A percentile compares a stretch with the other conserved stretches of the same genome.
phyloP scores from a whole-genome alignment of 2,797 vertebrate genomes.

The Valencia hispanica region DNA sequence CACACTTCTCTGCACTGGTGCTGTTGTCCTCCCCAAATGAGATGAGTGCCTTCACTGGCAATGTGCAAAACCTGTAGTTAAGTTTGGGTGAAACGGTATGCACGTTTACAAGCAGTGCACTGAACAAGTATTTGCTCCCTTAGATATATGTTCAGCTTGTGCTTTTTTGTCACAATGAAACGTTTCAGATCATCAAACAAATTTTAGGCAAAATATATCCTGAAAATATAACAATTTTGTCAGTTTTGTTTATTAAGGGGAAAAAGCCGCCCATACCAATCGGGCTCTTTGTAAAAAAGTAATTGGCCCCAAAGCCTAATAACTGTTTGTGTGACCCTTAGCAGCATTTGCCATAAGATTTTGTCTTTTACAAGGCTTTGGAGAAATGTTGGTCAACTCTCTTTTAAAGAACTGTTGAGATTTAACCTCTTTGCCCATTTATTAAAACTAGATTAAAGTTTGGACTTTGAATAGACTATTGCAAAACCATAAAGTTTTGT shows the following conservation, averaged over 20 bases:
- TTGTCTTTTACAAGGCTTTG: not conserved
- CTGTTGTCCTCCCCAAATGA: slow-evolving; percentile 41
- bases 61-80: not conserved
- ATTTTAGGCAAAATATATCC: not conserved
- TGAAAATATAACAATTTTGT: not conserved
- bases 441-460: no score
- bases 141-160: not conserved
- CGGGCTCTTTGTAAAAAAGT: not conserved
- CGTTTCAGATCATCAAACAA: not conserved
- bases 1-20: slow-evolving; percentile 50
- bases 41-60: slow-evolving; percentile 24
- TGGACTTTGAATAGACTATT: no score
- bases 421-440: not conserved
- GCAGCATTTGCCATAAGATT: not conserved
- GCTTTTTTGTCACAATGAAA: not conserved
- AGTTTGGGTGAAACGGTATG: not conserved
- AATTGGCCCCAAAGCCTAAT: not conserved
- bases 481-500: no score
- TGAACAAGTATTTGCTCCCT: not conserved
- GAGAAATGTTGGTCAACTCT: not conserved
- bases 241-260: not conserved
- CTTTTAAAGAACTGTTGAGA: not conserved
- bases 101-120: not conserved
- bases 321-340: not conserved
- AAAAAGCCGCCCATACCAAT: not conserved